phyloP scores from a whole-genome alignment of 1,140 invertebrate genomes.

The Dendroctonus valens region DNA sequence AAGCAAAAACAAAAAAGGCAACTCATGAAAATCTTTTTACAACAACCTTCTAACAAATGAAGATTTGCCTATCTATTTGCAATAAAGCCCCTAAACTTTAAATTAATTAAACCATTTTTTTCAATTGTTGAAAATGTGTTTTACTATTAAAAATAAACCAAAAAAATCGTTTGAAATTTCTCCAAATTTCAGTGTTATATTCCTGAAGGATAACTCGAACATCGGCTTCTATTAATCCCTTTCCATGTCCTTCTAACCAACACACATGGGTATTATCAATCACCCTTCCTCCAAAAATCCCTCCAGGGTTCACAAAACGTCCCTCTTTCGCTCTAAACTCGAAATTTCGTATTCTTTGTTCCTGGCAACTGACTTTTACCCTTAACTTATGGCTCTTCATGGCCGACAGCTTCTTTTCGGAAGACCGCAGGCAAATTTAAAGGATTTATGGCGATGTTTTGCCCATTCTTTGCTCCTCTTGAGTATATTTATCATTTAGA shows the following conservation, averaged over 20 bases:
- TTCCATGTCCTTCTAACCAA: slow-evolving; percentile 12
- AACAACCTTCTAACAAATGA: no score
- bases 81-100: no score
- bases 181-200: no score
- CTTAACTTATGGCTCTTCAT: slow-evolving; percentile 35
- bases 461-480: slow-evolving; percentile 30
- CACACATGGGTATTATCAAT: slow-evolving; percentile 22
- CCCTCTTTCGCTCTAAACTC: slow-evolving; percentile 28
- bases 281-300: slow-evolving; percentile 11
- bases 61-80: no score
- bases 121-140: no score
- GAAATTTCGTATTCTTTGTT: slow-evolving; percentile 33
- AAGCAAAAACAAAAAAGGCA: no score
- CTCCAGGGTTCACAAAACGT: slow-evolving; percentile 8
- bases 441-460: slow-evolving; percentile 34
- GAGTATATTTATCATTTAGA: slow-evolving; percentile 33
- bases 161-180: no score
- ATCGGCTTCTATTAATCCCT: no score
- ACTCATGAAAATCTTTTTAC: no score
- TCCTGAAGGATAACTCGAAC: no score
- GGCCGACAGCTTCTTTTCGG: slow-evolving; percentile 29
- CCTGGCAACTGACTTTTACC: slow-evolving; percentile 33
- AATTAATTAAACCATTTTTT: no score
- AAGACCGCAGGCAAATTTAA: slow-evolving; percentile 34
- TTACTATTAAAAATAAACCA: no score